A percentile compares a stretch with the other conserved stretches of the same genome.
Evolutionary conservation across 2,888 invertebrate species (phyloP).

Genomic region (Drosophila emarginata): DNA sequence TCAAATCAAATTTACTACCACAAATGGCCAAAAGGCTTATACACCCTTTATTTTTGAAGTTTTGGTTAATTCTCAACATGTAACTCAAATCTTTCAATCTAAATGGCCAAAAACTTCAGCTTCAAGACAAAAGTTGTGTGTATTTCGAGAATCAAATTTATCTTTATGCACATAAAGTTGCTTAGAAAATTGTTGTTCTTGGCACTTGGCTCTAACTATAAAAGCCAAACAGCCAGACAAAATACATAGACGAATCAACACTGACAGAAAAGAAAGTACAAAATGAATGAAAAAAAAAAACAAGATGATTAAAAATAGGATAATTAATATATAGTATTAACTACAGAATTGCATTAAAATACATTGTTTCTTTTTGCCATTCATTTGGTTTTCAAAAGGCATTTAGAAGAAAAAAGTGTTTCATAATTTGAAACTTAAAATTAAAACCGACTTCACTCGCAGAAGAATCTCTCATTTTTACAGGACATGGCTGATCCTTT

Average conservation of each 20-base stretch:
- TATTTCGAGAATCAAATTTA: conserved; percentile 45
- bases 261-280: background rate
- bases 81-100: conserved; percentile 56
- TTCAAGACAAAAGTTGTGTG: conserved; percentile 25
- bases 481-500: too few species aligned
- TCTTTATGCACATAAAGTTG: conserved; percentile 64
- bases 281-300: background rate
- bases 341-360: too few species aligned
- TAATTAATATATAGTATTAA: too few species aligned
- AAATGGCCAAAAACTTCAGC: conserved; percentile 59
- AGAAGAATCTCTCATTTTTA: too few species aligned
- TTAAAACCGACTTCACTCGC: too few species aligned
- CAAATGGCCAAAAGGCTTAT: conserved; percentile 39
- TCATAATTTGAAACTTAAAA: too few species aligned
- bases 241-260: conserved; percentile 1
- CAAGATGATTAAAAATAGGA: background rate
- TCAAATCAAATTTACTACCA: conserved; percentile 11
- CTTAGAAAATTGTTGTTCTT: conserved; percentile 44
- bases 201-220: conserved; percentile 50
- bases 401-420: too few species aligned
- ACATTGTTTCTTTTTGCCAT: too few species aligned
- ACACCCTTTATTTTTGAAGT: conserved; percentile 29
- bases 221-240: conserved; percentile 45
- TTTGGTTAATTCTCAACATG: conserved; percentile 23
- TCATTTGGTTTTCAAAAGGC: too few species aligned